These are phyloP conservation scores for Cylindroiulus punctatus DNA, from an alignment of 2,888 invertebrate genomes.

Conservation along the genomic window DNA sequence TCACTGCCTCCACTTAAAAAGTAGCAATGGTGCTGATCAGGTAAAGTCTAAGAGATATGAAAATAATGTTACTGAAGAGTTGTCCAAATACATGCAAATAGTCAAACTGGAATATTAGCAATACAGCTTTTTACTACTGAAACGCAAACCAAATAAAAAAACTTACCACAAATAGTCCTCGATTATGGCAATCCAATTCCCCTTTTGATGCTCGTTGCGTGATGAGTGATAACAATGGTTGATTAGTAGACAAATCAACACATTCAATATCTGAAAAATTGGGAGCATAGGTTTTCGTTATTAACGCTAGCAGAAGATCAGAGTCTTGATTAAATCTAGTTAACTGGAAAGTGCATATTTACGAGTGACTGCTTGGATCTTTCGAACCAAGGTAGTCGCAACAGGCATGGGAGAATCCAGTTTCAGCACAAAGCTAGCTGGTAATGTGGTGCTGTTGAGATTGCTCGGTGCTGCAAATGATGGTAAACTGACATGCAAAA, in stretches of 20 bases:
- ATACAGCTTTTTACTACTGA: background rate
- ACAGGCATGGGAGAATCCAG: slow-evolving; percentile 88
- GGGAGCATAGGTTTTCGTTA: background rate
- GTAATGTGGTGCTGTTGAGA: slow-evolving; percentile 87
- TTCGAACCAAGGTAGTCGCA: slow-evolving; percentile 78
- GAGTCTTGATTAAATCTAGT: background rate
- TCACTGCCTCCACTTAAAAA: slow-evolving; percentile 82
- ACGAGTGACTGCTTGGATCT: slow-evolving; percentile 71
- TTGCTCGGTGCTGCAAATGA: slow-evolving; percentile 82
- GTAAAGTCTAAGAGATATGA: slow-evolving; percentile 74
- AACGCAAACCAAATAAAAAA: background rate
- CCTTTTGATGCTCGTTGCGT: slow-evolving; percentile 81
- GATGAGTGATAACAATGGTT: slow-evolving; percentile 80
- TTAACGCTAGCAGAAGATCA: background rate
- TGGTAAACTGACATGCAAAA: slow-evolving; percentile 72
- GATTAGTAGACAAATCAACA: slow-evolving; percentile 70
- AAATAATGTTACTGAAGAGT: background rate
- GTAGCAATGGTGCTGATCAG: slow-evolving; percentile 94
- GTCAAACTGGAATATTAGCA: no score
- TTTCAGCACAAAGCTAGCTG: slow-evolving; percentile 87
- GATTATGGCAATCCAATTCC: slow-evolving; percentile 76
- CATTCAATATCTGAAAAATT: slow-evolving; percentile 71
- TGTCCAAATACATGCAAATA: no score
- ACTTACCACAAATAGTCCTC: slow-evolving; percentile 85
- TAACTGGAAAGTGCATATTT: slow-evolving; percentile 53